These are phyloP conservation scores for Julus scandinavius DNA, from an alignment of 2,888 invertebrate genomes.

Conservation along the genomic window DNA sequence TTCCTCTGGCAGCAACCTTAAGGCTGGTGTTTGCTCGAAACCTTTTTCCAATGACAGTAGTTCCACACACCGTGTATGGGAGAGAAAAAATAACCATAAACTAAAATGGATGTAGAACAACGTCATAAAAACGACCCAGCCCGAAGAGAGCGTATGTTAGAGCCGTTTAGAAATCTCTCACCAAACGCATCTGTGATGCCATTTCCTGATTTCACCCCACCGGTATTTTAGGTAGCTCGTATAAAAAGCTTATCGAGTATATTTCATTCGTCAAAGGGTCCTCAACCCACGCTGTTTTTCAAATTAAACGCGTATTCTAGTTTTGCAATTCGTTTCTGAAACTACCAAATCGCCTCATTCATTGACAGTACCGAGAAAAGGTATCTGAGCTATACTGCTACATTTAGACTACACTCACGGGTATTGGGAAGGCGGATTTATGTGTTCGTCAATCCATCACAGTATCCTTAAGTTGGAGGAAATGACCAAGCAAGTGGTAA, in stretches of 20 bases:
- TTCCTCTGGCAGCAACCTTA: slow-evolving; percentile 4
- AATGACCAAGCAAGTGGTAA: too few relatives aligned
- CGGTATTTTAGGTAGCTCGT: neutral
- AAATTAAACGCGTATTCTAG: neutral
- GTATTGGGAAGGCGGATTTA: too few relatives aligned
- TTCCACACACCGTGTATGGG: neutral
- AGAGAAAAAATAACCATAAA: neutral
- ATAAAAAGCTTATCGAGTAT: slow-evolving; percentile 1
- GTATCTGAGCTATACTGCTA: too few relatives aligned
- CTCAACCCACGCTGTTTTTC: neutral
- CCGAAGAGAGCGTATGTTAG: neutral
- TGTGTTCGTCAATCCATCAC: too few relatives aligned
- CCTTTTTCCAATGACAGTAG: neutral
- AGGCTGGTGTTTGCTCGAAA: neutral
- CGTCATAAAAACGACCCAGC: neutral
- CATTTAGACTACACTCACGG: too few relatives aligned
- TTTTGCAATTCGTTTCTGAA: neutral
- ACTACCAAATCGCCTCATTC: too few relatives aligned
- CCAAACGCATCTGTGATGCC: neutral
- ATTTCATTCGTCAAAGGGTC: neutral
- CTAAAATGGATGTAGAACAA: slow-evolving; percentile 21
- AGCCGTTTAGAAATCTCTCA: slow-evolving; percentile 12
- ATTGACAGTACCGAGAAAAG: too few relatives aligned
- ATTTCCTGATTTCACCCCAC: neutral
- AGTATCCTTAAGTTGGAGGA: too few relatives aligned